These are phyloP conservation scores for Taenaris catops DNA, from an alignment of 2,888 invertebrate genomes.

Conservation along the genomic window DNA sequence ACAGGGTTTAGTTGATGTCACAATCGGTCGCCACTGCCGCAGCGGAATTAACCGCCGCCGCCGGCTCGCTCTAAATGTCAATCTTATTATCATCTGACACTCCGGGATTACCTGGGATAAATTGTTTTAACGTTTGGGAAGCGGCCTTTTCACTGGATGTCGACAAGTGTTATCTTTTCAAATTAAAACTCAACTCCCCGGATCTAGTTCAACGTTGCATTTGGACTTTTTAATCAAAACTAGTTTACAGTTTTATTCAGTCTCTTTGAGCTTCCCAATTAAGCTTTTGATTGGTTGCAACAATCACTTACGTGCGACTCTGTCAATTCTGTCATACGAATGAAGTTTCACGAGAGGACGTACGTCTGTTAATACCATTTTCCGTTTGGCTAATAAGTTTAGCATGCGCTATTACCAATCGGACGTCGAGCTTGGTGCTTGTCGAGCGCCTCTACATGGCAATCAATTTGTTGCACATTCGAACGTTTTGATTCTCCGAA, in stretches of 20 bases:
- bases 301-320: conserved; percentile 67
- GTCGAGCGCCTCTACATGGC: conserved; percentile 55
- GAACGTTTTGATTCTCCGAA: conserved; percentile 70
- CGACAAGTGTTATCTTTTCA: conserved; percentile 60
- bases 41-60: conserved; percentile 71
- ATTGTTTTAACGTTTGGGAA: conserved; percentile 73
- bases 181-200: conserved; percentile 49
- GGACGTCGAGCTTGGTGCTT: conserved; percentile 57
- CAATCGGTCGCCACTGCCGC: conserved; percentile 62
- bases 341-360: conserved; percentile 58
- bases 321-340: conserved; percentile 69
- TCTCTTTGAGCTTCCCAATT: conserved; percentile 48
- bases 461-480: conserved; percentile 75
- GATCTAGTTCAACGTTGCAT: conserved; percentile 39
- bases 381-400: conserved; percentile 78
- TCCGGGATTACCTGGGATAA: conserved; percentile 74
- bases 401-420: conserved; percentile 78
- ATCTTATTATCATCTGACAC: conserved; percentile 78
- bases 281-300: conserved; percentile 69
- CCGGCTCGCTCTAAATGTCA: conserved; percentile 69
- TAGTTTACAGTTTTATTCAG: conserved; percentile 48
- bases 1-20: conserved; percentile 72
- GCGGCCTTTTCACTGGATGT: conserved; percentile 55
- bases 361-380: conserved; percentile 73
- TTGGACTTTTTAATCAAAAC: conserved; percentile 37